These are phyloP conservation scores for Steinernema hermaphroditum DNA, from an alignment of 2,888 invertebrate genomes.

Conservation along the genomic window DNA sequence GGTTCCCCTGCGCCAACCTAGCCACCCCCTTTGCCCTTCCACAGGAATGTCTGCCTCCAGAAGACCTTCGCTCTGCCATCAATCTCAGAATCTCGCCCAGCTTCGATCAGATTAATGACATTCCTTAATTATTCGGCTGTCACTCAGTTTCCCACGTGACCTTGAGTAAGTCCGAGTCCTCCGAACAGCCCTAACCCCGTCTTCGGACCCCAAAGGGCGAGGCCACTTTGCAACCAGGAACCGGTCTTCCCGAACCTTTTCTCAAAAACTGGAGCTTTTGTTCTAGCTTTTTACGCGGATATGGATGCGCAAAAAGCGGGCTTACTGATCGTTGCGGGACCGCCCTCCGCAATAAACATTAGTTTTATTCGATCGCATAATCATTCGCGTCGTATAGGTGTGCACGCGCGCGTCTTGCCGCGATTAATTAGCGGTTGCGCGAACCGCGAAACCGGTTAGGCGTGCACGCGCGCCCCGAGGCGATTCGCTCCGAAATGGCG, in stretches of 20 bases:
- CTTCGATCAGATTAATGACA: no score
- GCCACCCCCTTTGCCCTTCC: no score
- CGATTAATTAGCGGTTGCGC: conserved; percentile 23
- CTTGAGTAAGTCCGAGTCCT: no score
- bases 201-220: background rate
- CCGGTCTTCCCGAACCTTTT: no score
- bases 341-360: conserved; percentile 10
- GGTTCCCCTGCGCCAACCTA: no score
- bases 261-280: conserved; percentile 17
- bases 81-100: no score
- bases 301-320: background rate
- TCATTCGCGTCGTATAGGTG: conserved; percentile 14
- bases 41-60: no score
- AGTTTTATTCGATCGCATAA: conserved; percentile 23
- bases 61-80: no score
- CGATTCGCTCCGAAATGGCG: background rate
- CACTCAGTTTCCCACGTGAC: background rate
- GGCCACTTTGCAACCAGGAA: no score
- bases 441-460: conserved; percentile 2
- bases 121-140: no score
- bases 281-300: conserved; percentile 11
- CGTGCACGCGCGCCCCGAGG: conserved; percentile 2
- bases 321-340: no score
- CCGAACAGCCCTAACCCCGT: background rate
- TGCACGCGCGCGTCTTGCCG: conserved; percentile 24